These are phyloP conservation scores for Calephelis virginiensis DNA, from an alignment of 1,140 invertebrate genomes.

Conservation along the genomic window DNA sequence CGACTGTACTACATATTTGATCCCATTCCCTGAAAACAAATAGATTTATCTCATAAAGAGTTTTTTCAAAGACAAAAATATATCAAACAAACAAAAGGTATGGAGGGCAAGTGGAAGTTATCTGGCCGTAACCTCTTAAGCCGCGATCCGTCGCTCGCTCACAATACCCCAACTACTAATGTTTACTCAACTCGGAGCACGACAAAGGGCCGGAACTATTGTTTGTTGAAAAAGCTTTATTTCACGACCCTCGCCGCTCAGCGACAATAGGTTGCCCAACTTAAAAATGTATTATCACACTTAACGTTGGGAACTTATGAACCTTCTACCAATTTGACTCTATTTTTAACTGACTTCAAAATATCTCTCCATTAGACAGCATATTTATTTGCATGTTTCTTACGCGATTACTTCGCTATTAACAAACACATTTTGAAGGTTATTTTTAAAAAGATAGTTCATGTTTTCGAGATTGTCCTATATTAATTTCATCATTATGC, in stretches of 20 bases:
- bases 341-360: too few relatives aligned
- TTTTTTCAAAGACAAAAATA: conserved; percentile 58
- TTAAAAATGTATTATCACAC: conserved; percentile 77
- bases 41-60: conserved; percentile 30
- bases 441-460: too few relatives aligned
- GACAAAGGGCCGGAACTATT: conserved; percentile 78
- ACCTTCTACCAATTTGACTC: conserved; percentile 27
- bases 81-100: conserved; percentile 68
- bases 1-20: background rate
- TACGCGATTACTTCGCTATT: too few relatives aligned
- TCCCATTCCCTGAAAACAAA: conserved; percentile 23
- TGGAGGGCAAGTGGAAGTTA: conserved; percentile 62
- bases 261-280: conserved; percentile 76
- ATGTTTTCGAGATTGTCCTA: too few relatives aligned
- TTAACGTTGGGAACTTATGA: conserved; percentile 51
- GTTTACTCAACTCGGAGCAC: conserved; percentile 69
- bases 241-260: conserved; percentile 60
- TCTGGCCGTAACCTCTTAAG: conserved; percentile 67
- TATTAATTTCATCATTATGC: too few relatives aligned
- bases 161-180: conserved; percentile 75
- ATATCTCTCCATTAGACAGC: too few relatives aligned
- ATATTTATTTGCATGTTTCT: too few relatives aligned
- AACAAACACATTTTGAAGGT: too few relatives aligned
- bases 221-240: conserved; percentile 78
- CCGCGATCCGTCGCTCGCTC: conserved; percentile 37